A percentile compares a stretch with the other conserved stretches of the same genome.
Evolutionary conservation across 2,113 vertebrate genomes (phyloP).

Genomic region (Ceyx margarethae): DNA sequence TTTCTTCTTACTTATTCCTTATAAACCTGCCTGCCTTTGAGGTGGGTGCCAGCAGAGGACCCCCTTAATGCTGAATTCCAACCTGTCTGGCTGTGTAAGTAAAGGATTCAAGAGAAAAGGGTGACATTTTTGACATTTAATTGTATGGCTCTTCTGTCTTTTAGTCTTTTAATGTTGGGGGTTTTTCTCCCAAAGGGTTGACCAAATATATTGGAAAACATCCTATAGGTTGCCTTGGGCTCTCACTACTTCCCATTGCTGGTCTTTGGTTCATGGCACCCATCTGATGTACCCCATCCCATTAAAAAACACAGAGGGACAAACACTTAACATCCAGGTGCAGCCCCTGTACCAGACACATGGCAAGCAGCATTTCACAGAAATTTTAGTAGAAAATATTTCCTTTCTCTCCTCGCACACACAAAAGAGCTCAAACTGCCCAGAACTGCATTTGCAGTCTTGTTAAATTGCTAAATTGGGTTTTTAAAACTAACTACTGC

Average conservation of each 20-base stretch:
- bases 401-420: neutral
- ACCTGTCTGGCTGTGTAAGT: neutral
- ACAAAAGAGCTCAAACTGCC: neutral
- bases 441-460: neutral
- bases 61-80: neutral
- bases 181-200: neutral
- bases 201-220: neutral
- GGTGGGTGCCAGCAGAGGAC: neutral
- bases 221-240: neutral
- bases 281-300: neutral
- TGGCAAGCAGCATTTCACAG: neutral
- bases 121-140: neutral
- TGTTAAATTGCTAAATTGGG: neutral
- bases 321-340: neutral
- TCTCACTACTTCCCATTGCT: accelerated
- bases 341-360: neutral
- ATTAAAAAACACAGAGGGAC: neutral
- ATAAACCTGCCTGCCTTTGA: neutral
- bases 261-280: neutral
- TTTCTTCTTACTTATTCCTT: neutral
- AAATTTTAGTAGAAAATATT: neutral
- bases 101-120: neutral
- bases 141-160: neutral
- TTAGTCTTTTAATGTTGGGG: neutral
- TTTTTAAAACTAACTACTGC: neutral